Evolutionary conservation across 1,140 invertebrate genomes (phyloP).

Genomic region (Brachionus rubens): DNA sequence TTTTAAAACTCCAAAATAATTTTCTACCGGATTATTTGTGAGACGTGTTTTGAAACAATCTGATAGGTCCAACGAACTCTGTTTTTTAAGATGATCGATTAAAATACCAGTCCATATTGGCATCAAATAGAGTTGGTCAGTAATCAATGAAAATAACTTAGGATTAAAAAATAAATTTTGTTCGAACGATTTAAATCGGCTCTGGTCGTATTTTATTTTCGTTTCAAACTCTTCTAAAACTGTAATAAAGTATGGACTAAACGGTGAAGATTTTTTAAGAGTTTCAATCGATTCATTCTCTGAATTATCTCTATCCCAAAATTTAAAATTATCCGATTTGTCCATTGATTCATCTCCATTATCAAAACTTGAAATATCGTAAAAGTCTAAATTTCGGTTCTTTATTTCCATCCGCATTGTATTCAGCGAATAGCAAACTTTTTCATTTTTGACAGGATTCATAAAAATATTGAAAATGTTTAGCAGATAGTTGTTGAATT

Average conservation of each 20-base stretch:
- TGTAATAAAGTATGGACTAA: neutral
- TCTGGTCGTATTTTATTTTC: neutral
- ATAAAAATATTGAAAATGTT: slow-evolving; percentile 20
- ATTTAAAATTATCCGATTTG: neutral
- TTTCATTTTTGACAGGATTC: neutral
- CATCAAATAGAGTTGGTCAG: neutral
- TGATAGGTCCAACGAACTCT: neutral
- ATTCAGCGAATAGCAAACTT: neutral
- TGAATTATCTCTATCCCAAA: neutral
- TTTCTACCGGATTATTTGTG: neutral
- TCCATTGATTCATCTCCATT: neutral
- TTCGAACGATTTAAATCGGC: neutral
- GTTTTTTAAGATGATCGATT: neutral
- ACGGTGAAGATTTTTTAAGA: neutral
- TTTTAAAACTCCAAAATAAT: slow-evolving; percentile 3
- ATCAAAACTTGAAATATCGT: neutral
- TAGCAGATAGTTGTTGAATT: slow-evolving; percentile 8
- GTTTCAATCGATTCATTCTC: neutral
- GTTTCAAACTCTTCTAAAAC: neutral
- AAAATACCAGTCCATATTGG: neutral
- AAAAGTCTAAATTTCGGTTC: slow-evolving; percentile 3
- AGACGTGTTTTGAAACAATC: neutral
- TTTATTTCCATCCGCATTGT: neutral
- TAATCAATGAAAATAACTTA: neutral
- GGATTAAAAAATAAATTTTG: slow-evolving; percentile 1